Evolutionary conservation across 2,888 invertebrate genomes (phyloP), one percentile per base, ranked within the genome.

Genomic region (Caenorhabditis zanzibari): DNA sequence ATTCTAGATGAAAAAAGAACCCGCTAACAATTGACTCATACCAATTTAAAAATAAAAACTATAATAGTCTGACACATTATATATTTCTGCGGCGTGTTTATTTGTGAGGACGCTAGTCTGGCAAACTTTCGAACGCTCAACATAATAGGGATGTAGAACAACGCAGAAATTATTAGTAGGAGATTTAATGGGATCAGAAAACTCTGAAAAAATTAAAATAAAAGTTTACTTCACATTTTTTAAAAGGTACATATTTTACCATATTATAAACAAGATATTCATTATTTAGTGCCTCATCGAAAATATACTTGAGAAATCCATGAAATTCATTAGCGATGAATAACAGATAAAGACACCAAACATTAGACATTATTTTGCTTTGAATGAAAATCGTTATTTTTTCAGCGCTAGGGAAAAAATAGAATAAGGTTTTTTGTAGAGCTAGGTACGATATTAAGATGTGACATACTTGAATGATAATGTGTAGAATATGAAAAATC

Each of bases 121-220:
- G 56, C 6, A 10, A 71, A 26, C 5, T 69, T 54, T 9, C 28
- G 22, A 3, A 54, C 14, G n/a, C 28, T 44, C 1, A 38, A 6
- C 24, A 52, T 19, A 12, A 71, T 56, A 0, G 58, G 54, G 14
- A 71, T 41, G 47, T 71, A 71, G 7, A 56, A 26, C 14, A 71
- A 19, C 0, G 59, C 12, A 12, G 71, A 56, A 7, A 38, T 19
- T 0, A 56, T 56, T n/a, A 71, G 1, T 9, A 71, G 14, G 22
- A 44, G 7, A 14, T 56, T 71, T 19, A 52, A 28, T 5, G 38
- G n/a, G 10, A 54, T 6, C 26, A 52, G 54, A 7, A 38, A 26
- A 12, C n/a, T 16, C 54, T 69, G 38, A 54, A 68, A 54, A 22
- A 2, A 0, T 26, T 41, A 10, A 7, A 14, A 16, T 58, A 22